Base-by-base conservation (phyloP, 2,888 invertebrate genomes). In the Euclidia mi region DNA sequence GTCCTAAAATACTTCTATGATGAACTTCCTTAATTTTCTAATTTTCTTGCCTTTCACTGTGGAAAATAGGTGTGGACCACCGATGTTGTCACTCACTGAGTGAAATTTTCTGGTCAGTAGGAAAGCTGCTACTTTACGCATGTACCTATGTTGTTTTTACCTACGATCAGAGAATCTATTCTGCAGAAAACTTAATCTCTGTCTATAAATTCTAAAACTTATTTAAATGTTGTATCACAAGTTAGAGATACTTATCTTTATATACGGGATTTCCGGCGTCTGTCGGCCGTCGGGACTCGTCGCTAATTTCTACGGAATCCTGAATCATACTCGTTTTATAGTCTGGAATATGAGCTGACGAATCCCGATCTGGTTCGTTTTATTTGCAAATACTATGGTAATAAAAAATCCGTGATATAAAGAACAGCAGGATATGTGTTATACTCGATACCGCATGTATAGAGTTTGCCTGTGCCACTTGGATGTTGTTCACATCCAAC, bases 201-300 rank as follows among this genome's bases (percentile, higher is more conserved):
- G 87, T 10, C 75, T 71, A 85, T 86, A 82, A 84, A 89, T 87
- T 90, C 86, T 89, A 86, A 90, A 88, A 85, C 83, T 85, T 88
- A 93, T 93, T 92, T 88, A 88, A 92, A 93, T 91, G 85, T 88
- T 80, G 82, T 86, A 89, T 88, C 89, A 85, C 80, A 86, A 76
- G 81, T 79, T 76, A 80, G 79, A 87, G 92, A 92, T 93, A 69
- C 87, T 59, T 71, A 93, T 92, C 92, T 91, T 91, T 88, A 91
- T 90, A 82, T 87, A 90, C 88, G 86, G 92, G 91, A 92, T 92
- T 91, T 93, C 93, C 93, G 92, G 90, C 80, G 90, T 88, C 88
- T 86, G 82, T 64, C 65, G 56, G 62, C 71, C 68, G 76, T 79
- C 77, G 70, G 65, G 82, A 56, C 75, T 56, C 79, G 73, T 88